phyloP scores from a whole-genome alignment of 1,140 invertebrate species.

The Neodiprion lecontei region DNA sequence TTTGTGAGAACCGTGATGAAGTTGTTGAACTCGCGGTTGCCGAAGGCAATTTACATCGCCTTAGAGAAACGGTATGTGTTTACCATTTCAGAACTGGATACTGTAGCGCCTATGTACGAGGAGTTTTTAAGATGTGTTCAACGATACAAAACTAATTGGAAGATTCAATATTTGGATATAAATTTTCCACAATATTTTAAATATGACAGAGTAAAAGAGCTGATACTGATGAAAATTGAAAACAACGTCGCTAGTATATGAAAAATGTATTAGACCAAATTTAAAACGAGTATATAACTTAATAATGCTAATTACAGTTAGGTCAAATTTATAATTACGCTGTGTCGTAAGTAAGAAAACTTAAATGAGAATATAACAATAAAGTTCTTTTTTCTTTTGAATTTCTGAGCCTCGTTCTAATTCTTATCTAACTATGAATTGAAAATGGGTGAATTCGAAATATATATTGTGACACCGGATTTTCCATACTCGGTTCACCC shows the following conservation, averaged over 20 bases:
- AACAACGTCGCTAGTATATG: slow-evolving; percentile 21
- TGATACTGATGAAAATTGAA: slow-evolving; percentile 77
- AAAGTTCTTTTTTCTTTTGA: neutral
- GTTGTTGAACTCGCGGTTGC: slow-evolving; percentile 67
- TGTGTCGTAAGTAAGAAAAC: neutral
- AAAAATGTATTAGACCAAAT: slow-evolving; percentile 4
- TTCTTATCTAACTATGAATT: too few relatives aligned
- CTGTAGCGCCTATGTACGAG: slow-evolving; percentile 84
- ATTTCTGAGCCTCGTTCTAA: neutral
- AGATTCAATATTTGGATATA: slow-evolving; percentile 68
- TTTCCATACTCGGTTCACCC: too few relatives aligned
- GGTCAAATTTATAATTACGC: slow-evolving; percentile 7
- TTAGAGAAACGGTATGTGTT: slow-evolving; percentile 89
- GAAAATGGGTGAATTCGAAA: too few relatives aligned
- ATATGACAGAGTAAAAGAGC: slow-evolving; percentile 78
- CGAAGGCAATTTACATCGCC: slow-evolving; percentile 76
- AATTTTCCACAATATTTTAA: slow-evolving; percentile 84
- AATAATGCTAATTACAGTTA: slow-evolving; percentile 17
- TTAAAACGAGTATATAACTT: slow-evolving; percentile 13
- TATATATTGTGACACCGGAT: too few relatives aligned
- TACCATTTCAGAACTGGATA: slow-evolving; percentile 79
- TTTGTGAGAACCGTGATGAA: slow-evolving; percentile 78
- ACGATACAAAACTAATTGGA: slow-evolving; percentile 62
- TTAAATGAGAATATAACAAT: too few relatives aligned
- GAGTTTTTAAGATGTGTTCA: slow-evolving; percentile 74